Conservation (phyloP, 2,888 invertebrate genomes). For the Craniophora ligustri region DNA sequence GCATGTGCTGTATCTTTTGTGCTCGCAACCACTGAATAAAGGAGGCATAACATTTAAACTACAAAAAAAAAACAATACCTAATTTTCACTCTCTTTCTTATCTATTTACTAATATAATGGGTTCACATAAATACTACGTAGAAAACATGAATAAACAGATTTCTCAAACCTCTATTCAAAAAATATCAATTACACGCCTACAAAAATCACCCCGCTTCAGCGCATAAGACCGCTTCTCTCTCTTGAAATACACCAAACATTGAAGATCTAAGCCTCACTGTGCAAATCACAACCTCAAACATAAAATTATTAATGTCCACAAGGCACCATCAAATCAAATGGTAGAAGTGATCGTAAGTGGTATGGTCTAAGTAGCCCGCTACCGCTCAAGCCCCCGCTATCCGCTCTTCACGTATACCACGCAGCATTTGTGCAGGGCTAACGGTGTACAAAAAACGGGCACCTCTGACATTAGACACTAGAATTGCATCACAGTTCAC, state of each 20-base stretch:
- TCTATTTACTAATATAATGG: no score
- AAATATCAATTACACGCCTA: no score
- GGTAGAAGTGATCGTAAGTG: not conserved
- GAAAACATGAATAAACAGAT: not conserved
- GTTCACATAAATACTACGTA: no score
- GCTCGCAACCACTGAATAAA: no score
- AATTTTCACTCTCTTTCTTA: no score
- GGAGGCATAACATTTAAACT: no score
- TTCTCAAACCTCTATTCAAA: no score
- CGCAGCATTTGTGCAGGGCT: conserved; percentile 69
- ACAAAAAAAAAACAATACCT: no score
- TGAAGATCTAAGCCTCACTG: not conserved
- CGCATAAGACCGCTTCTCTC: not conserved
- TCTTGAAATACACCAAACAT: not conserved
- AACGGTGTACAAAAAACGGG: conserved; percentile 85
- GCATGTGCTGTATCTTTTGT: no score
- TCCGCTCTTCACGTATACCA: conserved; percentile 46
- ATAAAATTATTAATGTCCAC: not conserved
- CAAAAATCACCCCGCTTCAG: not conserved
- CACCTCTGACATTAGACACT: conserved; percentile 86
- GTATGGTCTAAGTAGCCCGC: not conserved
- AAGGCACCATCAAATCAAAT: not conserved
- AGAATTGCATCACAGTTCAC: conserved; percentile 84
- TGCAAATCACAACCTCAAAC: not conserved
- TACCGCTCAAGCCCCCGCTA: conserved; percentile 23